These are phyloP conservation scores for Trachelus tabidus DNA, from an alignment of 2,888 invertebrate species.

Conservation along the genomic window DNA sequence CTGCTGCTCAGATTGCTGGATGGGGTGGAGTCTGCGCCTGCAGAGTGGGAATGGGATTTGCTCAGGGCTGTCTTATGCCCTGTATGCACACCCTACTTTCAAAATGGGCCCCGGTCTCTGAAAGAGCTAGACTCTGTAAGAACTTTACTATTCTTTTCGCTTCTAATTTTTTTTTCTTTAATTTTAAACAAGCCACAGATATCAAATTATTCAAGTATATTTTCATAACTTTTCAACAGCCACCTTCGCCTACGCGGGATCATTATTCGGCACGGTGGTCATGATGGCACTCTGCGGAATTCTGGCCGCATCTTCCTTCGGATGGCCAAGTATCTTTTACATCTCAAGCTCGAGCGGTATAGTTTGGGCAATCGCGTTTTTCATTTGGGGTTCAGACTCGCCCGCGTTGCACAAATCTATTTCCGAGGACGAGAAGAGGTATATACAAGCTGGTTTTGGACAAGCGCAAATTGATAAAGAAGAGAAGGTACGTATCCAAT, in stretches of 20 bases:
- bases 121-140: conserved; percentile 68
- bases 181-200: not conserved
- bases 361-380: conserved; percentile 70
- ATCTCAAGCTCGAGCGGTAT: conserved; percentile 70
- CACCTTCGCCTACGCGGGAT: conserved; percentile 67
- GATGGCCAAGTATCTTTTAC: conserved; percentile 79
- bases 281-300: conserved; percentile 74
- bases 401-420: conserved; percentile 72
- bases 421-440: conserved; percentile 69
- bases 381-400: conserved; percentile 70
- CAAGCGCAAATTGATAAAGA: not conserved
- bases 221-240: conserved; percentile 30
- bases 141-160: not conserved
- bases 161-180: not conserved
- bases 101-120: conserved; percentile 77
- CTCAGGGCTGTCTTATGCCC: conserved; percentile 80
- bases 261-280: conserved; percentile 76
- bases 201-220: not conserved
- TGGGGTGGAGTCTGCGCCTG: conserved; percentile 74
- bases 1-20: conserved; percentile 69
- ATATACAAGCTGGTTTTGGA: conserved; percentile 70
- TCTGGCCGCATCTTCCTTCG: conserved; percentile 70
- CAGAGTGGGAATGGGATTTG: conserved; percentile 79
- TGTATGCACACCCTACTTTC: conserved; percentile 78
- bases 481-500: not conserved